Percentiles rank a stretch among this genome's conserved stretches.
phyloP scores from a whole-genome alignment of 92 coral and sea anemone species.

The Porites evermanni region DNA sequence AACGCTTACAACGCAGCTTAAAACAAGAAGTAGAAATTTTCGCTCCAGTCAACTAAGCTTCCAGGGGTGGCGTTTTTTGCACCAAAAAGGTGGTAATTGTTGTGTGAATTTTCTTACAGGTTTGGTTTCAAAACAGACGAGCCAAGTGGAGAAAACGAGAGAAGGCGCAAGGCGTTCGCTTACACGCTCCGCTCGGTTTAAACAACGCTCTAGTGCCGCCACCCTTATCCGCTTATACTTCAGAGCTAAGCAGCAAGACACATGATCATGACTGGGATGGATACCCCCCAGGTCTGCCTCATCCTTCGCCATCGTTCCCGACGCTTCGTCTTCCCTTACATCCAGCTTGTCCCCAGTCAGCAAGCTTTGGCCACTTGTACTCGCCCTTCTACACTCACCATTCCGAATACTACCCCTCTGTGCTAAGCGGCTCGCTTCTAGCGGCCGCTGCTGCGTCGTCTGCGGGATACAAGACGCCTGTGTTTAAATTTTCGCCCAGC shows the following conservation, averaged over 20 bases:
- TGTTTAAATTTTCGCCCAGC: slow-evolving; percentile 68
- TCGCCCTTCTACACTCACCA: slow-evolving; percentile 44
- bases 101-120: slow-evolving; percentile 46
- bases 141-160: slow-evolving; percentile 95
- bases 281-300: slow-evolving; percentile 27
- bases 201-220: slow-evolving; percentile 80
- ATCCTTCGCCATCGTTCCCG: slow-evolving; percentile 71
- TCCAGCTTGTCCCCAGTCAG: slow-evolving; percentile 52
- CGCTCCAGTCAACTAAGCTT: not conserved
- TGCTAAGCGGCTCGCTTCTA: slow-evolving; percentile 65
- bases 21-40: not conserved
- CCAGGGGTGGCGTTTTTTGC: not conserved
- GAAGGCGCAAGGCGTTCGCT: slow-evolving; percentile 88
- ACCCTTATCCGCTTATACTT: slow-evolving; percentile 71
- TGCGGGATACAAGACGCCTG: slow-evolving; percentile 59
- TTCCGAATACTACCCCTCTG: slow-evolving; percentile 54
- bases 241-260: slow-evolving; percentile 62
- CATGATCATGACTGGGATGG: slow-evolving; percentile 75
- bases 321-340: slow-evolving; percentile 85
- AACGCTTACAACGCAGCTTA: slow-evolving; percentile 12
- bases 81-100: not conserved
- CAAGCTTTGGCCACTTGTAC: slow-evolving; percentile 54
- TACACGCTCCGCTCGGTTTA: slow-evolving; percentile 93
- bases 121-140: slow-evolving; percentile 92
- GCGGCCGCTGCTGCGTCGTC: slow-evolving; percentile 46